Conservation (phyloP, 2,113 vertebrate genomes). For the Otolemur garnettii region DNA sequence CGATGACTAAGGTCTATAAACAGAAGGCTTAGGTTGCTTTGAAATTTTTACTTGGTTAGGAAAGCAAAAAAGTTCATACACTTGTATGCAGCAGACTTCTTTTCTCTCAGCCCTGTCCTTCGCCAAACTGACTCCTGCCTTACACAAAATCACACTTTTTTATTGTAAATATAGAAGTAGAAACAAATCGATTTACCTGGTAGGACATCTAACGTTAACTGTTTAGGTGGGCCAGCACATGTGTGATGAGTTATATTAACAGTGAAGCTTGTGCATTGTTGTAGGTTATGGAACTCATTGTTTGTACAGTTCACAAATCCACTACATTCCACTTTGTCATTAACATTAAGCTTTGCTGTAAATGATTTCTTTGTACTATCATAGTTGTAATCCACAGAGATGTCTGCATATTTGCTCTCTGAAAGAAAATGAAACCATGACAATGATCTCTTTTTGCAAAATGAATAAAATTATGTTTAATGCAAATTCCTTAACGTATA, state of each 20-base stretch:
- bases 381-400: fast-evolving
- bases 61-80: too few relatives aligned
- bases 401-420: fast-evolving
- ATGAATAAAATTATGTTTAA: not conserved
- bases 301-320: fast-evolving
- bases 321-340: fast-evolving
- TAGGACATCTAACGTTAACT: fast-evolving
- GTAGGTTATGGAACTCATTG: fast-evolving
- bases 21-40: not conserved
- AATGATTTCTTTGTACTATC: fast-evolving
- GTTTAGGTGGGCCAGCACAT: fast-evolving
- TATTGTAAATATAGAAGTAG: not conserved
- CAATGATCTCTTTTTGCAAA: not conserved
- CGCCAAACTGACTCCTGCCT: not conserved
- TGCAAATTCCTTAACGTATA: not conserved
- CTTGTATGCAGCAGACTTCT: fast-evolving
- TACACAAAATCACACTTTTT: fast-evolving
- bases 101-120: not conserved
- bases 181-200: conserved; percentile 65
- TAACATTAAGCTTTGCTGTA: fast-evolving
- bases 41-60: fast-evolving
- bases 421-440: not conserved
- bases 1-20: fast-evolving
- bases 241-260: fast-evolving
- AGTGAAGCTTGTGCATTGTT: fast-evolving